These are phyloP conservation scores for Mus pahari DNA, from an alignment of 2,113 vertebrate species.

Conservation along the genomic window DNA sequence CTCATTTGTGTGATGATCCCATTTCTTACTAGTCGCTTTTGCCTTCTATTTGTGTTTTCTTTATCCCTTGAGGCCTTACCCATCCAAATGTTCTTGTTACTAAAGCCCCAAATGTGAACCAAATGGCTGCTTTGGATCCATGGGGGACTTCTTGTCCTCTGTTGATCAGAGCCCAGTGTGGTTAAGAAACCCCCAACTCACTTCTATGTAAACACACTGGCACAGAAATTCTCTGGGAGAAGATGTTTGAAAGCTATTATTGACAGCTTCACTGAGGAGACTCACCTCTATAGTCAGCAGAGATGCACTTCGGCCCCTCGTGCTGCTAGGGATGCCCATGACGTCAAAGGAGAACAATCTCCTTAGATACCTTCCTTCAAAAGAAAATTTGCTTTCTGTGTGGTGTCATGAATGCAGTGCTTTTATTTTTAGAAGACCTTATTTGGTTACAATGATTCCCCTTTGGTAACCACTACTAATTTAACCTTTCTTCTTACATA, in stretches of 20 bases:
- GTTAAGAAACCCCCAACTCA: neutral
- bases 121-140: neutral
- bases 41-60: constrained; percentile 45
- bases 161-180: neutral
- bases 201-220: neutral
- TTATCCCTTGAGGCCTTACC: constrained; percentile 12
- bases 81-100: constrained; percentile 20
- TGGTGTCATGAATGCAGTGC: neutral
- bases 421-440: constrained; percentile 57
- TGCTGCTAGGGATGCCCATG: neutral
- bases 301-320: neutral
- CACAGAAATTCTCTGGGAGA: neutral
- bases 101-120: neutral
- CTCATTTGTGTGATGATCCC: neutral
- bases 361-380: neutral
- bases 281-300: neutral
- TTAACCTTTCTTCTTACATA: neutral
- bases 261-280: neutral
- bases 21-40: neutral
- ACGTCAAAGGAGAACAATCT: neutral
- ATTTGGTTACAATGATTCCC: neutral
- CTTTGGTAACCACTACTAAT: neutral
- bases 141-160: neutral
- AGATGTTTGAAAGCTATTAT: neutral
- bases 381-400: neutral